Base-by-base conservation (phyloP, 2,888 invertebrate species). In the Listrodromus nycthemerus region DNA sequence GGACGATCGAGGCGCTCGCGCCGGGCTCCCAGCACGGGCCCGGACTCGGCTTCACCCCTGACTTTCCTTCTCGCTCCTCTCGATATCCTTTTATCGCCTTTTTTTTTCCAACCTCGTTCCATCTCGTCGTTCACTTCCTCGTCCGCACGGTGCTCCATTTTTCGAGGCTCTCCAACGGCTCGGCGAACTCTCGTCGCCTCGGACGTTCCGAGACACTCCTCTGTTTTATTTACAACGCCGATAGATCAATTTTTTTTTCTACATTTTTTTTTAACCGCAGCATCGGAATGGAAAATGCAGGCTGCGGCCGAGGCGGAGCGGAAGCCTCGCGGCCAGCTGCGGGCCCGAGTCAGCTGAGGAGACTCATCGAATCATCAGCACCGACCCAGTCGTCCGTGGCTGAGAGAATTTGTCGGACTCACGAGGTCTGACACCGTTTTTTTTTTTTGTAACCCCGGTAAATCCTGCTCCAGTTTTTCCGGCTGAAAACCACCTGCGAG, bases 41-140 rank as follows among this genome's bases (percentile, higher is more conserved):
- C 37, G 2, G 41, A 30, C 69, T 55, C 37, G 37, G 58, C 58
- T 76, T 45, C 13, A 6, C 19, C 37, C 13, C 24, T 41, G 27
- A 33, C 41, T 45, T 65, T 63, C 33, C 24, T 52, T 45, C 66
- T 48, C 66, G 2, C 13, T 86, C 86, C 83, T 84, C 84, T 69
- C 76, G 81, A 85, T 86, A 83, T 85, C 75, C 66, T 75, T 66
- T 66, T 82, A 82, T 82, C 50, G 61, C 80, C 82, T 87, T 84
- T 87, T 84, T 84, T 85, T 27, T 10, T 41, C 37, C 21, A 13
- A 52, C 48, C 48, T 50, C 21, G 13, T 86, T 87, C 85, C 85
- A 82, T 77, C 10, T 3, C 30, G 21, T 73, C 76, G 69, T 63
- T 66, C 66, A 65, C 80, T 75, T 71, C 75, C 55, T 78, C 79